Evolutionary conservation across 1,140 invertebrate species (phyloP), one percentile per base, ranked within the genome.

Genomic region (Pemphigus obesinymphae): DNA sequence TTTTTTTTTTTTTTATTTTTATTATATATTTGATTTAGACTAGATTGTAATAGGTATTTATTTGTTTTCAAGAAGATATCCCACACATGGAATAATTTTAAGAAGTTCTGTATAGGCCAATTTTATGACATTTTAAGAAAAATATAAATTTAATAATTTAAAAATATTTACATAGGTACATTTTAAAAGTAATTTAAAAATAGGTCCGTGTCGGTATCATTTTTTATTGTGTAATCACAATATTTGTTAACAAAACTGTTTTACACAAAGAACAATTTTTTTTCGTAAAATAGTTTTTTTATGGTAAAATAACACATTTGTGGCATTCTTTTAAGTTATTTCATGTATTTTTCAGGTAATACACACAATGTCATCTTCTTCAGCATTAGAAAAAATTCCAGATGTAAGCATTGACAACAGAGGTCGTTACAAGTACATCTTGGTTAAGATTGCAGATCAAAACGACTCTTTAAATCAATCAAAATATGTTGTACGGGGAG

Each of bases 361-460:
- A 31, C 45, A 7, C 45, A 73, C 43, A 50, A 73, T 73, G 70
- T 58, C 50, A 13, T 53, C 72, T 70, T 68, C 83, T 70, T 68
- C 83, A 8, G 61, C 81, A 43, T 83, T 91, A 85, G 84, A 88
- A 40, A 84, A 87, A 61, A 86, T 96, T 82, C 88, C 91, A 3
- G 90, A 93, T 84, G 94, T 95, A 20, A 93, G 95, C 82, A 96
- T 96, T 84, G 95, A 96, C 85, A 87, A 89, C 20, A 85, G 86
- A 80, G 95, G 95, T 34, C 90, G 90, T 63, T 97, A 96, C 86
- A 97, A 97, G 86, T 97, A 97, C 84, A 93, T 97, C 85, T 88
- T 97, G 48, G 91, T 96, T 29, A 91, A 93, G 85, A 91, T 96
- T 1, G 88, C 89, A 80, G 88, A 87, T 53, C 84, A 85, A 4